Base-by-base conservation (phyloP, 2,113 vertebrate genomes). In the Greenwoodochromis staneri region DNA sequence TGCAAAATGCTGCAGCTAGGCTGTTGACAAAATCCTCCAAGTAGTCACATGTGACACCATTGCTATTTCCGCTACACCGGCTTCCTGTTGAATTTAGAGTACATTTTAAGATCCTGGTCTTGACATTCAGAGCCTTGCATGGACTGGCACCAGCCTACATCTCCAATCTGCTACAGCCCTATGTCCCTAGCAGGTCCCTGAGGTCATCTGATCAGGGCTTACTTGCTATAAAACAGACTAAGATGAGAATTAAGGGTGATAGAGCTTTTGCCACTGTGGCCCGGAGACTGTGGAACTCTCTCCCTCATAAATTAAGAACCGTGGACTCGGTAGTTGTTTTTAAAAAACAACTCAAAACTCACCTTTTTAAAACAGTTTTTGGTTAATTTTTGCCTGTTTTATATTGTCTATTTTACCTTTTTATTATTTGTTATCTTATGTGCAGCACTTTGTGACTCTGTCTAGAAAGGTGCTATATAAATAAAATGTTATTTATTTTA, bases 111-210 rank as follows among this genome's bases (percentile, higher is more conserved):
- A 57, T 57, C 24, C 54, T 8, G 54, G 12, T 27, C 4, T 57
- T 57, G 54, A 57, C 24, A 57, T 57, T 57, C 7, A 57, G 24
- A 57, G 54, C 7, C 54, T 55, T 55, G 53, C 4, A 13, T 55
- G 21, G 21, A 14, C 53, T 24, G 21, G 53, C 21, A 55, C 53
- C 21, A 0, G 0, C 21, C 53, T 55, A 55, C 21, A 27, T 55
- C 21, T 24, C 53, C 4, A 0, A 24, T 24, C 53, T 55, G 53
- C 53, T 55, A 55, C 21, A 27, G 53, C 21, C 4, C 11, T 13
- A 27, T 27, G 11, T 27, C 54, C 21, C 2, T 3, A 55, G 54
- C 54, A 55, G 0, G 21, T 55, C 11, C 21, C 53, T 13, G 11
- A 55, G 53, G 53, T 55, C 21, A 24, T 24, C 53, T 55, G 53